Percentiles rank a stretch among this genome's conserved stretches.
phyloP scores from a whole-genome alignment of 2,113 vertebrate genomes.

The Anhinga anhinga region DNA sequence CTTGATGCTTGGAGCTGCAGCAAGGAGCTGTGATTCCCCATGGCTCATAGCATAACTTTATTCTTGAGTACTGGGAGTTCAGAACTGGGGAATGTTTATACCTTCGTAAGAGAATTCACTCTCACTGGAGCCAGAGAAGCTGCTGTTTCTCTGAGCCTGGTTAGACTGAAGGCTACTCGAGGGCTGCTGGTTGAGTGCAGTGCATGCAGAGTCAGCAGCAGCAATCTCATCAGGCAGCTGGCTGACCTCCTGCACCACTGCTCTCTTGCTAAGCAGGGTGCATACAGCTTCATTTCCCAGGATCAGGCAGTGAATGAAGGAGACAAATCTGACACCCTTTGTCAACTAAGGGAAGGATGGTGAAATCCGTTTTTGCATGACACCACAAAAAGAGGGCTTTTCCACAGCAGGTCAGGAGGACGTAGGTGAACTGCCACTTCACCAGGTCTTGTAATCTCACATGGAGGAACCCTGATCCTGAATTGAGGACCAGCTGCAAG shows the following conservation, averaged over 20 bases:
- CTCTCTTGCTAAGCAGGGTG: not conserved
- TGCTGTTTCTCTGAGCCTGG: not conserved
- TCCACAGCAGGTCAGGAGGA: not conserved
- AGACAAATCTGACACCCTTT: not conserved
- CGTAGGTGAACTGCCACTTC: not conserved
- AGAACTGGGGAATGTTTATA: not conserved
- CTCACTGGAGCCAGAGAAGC: not conserved
- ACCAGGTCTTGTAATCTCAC: not conserved
- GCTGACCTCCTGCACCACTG: not conserved
- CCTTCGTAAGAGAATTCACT: not conserved
- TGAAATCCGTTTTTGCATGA: not conserved
- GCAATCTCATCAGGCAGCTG: not conserved
- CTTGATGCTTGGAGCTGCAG: not conserved
- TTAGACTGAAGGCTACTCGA: not conserved
- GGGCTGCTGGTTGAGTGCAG: not conserved
- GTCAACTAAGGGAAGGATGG: not conserved
- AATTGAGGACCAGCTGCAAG: not conserved
- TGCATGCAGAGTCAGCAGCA: not conserved
- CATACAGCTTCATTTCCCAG: not conserved
- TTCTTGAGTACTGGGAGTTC: not conserved
- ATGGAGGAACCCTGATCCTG: not conserved
- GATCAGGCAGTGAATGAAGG: not conserved
- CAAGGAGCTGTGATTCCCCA: not conserved
- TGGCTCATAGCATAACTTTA: not conserved
- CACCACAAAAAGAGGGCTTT: not conserved